Conservation (phyloP, 2,113 vertebrate species). For the Asarcornis scutulata region DNA sequence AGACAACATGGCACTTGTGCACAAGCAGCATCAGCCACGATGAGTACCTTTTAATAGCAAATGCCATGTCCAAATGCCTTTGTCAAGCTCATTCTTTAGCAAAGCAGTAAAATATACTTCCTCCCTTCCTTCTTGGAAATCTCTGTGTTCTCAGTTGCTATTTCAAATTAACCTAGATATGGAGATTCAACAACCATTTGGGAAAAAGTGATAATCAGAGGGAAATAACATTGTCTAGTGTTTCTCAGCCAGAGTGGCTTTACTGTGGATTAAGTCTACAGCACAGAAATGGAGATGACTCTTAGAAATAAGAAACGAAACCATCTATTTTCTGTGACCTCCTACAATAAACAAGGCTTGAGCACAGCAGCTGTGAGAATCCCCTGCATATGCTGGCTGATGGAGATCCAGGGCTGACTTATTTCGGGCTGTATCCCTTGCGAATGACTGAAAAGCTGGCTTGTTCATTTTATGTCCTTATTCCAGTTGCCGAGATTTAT, state of each 20-base stretch:
- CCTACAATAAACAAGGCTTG: constrained; percentile 30
- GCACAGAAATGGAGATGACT: constrained; percentile 27
- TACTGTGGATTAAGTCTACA: constrained; percentile 37
- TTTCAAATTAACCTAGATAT: constrained; percentile 60
- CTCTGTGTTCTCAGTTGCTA: constrained; percentile 12
- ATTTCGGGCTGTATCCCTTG: constrained; percentile 31
- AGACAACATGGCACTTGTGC: fast-evolving
- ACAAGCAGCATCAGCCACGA: not conserved
- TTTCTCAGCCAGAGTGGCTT: constrained; percentile 47
- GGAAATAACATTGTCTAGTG: constrained; percentile 27
- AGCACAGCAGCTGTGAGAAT: constrained; percentile 55
- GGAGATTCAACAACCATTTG: constrained; percentile 53
- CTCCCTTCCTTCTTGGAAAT: constrained; percentile 11
- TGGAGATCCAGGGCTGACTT: constrained; percentile 2
- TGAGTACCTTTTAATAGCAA: not conserved
- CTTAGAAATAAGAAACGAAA: constrained; percentile 44
- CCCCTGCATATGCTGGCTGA: constrained; percentile 42
- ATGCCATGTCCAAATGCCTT: not conserved
- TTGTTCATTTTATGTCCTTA: not conserved
- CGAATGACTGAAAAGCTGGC: constrained; percentile 18
- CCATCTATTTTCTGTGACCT: constrained; percentile 54
- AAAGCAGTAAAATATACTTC: not conserved
- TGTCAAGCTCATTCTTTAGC: not conserved
- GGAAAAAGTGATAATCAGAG: constrained; percentile 35
- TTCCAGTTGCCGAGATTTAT: constrained; percentile 45